Conservation (phyloP, 2,888 invertebrate genomes). For the Tipula helvola region DNA sequence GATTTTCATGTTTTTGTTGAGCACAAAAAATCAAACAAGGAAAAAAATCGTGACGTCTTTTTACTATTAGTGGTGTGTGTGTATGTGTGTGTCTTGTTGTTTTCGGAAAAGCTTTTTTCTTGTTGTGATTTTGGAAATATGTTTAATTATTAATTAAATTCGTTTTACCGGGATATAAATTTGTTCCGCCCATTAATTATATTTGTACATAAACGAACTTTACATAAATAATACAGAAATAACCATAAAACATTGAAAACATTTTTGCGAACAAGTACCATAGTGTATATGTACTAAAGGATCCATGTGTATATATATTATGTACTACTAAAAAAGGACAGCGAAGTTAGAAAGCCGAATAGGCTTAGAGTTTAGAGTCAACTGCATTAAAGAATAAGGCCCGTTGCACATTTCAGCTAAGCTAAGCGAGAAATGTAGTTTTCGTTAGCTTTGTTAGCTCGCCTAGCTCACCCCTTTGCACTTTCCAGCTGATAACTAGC, state of each 20-base stretch:
- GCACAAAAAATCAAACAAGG: background rate
- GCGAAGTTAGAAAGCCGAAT: too few relatives aligned
- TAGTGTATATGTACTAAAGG: too few relatives aligned
- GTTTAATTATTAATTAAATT: background rate
- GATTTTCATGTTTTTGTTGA: background rate
- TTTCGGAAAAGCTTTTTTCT: background rate
- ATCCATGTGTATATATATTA: too few relatives aligned
- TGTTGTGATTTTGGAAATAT: background rate
- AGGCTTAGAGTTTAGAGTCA: too few relatives aligned
- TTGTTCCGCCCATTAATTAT: background rate
- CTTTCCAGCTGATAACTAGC: too few relatives aligned
- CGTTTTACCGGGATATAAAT: background rate
- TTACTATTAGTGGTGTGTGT: background rate
- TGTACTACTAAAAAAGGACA: too few relatives aligned
- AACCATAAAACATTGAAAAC: background rate
- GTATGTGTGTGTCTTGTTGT: background rate
- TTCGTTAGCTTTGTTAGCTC: too few relatives aligned
- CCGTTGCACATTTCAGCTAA: too few relatives aligned
- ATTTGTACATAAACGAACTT: background rate
- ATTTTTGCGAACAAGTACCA: background rate
- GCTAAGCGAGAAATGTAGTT: too few relatives aligned
- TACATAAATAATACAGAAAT: background rate
- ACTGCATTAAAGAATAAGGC: too few relatives aligned
- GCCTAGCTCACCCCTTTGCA: too few relatives aligned
- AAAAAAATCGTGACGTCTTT: background rate